These are phyloP conservation scores for Drosophila navojoa DNA, from an alignment of 1,140 invertebrate genomes.

Conservation along the genomic window DNA sequence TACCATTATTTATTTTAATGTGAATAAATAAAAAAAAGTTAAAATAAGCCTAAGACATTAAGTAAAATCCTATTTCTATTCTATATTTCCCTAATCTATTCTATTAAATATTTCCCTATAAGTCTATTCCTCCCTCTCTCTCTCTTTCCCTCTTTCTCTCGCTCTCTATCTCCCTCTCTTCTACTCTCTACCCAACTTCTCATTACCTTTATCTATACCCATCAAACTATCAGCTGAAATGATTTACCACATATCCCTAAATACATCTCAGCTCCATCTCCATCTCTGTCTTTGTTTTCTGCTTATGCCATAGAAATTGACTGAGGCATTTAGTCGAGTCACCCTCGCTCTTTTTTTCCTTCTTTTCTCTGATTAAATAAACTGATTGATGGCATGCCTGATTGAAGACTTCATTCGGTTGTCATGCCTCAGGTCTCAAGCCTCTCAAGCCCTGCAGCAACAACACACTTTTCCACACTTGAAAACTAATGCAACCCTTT, in stretches of 20 bases:
- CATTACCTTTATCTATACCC: too few species aligned
- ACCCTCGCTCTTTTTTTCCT: background rate
- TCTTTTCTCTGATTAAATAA: slow-evolving; percentile 48
- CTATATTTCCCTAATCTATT: too few species aligned
- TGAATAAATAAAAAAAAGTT: background rate
- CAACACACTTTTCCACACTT: slow-evolving; percentile 23
- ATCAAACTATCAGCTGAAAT: background rate
- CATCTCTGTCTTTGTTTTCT: slow-evolving; percentile 9
- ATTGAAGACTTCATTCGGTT: slow-evolving; percentile 66
- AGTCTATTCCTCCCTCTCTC: too few species aligned
- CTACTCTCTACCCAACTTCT: background rate
- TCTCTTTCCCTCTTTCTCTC: too few species aligned
- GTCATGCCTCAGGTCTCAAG: slow-evolving; percentile 5
- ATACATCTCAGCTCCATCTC: background rate
- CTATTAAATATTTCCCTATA: too few species aligned
- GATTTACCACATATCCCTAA: background rate
- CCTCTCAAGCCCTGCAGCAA: background rate
- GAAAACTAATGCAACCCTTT: slow-evolving; percentile 69
- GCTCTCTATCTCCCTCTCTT: too few species aligned
- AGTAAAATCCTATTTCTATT: too few species aligned
- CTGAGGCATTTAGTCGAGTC: slow-evolving; percentile 4
- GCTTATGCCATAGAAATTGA: slow-evolving; percentile 13
- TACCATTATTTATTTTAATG: too few species aligned
- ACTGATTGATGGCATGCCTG: slow-evolving; percentile 76
- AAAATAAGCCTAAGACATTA: background rate